phyloP scores from a whole-genome alignment of 2,113 vertebrate genomes.

The Numenius arquata region DNA sequence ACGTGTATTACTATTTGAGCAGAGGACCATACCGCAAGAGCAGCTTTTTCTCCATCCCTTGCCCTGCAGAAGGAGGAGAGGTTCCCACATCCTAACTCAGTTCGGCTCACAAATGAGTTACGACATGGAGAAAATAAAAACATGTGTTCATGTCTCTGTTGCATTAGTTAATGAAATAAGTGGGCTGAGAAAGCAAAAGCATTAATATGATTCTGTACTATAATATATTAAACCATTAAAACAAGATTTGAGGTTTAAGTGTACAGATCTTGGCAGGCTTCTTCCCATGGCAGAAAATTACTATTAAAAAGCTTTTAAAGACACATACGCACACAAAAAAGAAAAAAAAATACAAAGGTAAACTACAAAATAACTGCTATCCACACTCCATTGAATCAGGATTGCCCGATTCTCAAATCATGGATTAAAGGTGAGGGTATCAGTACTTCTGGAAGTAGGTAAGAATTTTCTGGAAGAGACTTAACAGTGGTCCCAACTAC shows the following conservation, averaged over 20 bases:
- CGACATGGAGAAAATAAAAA: conserved; percentile 8
- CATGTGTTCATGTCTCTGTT: background rate
- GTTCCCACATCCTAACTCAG: background rate
- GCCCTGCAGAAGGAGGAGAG: background rate
- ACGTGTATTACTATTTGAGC: background rate
- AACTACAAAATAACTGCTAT: background rate
- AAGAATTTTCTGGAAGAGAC: background rate
- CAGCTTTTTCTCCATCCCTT: background rate
- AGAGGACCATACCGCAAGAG: background rate
- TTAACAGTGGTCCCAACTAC: background rate
- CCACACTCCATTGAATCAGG: rapidly evolving
- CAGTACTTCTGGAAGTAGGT: background rate
- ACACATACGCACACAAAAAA: background rate
- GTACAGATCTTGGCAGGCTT: background rate
- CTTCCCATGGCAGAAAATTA: background rate
- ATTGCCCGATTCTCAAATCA: background rate
- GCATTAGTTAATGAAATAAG: conserved; percentile 34
- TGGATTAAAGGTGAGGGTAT: background rate
- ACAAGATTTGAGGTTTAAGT: background rate
- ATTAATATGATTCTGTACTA: background rate
- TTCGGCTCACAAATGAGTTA: background rate
- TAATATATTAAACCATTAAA: conserved; percentile 13
- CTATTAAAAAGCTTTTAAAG: background rate
- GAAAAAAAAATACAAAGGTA: background rate
- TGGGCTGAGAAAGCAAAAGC: conserved; percentile 26